A percentile compares a stretch with the other conserved stretches of the same genome.
Conservation (phyloP, 2,888 invertebrate genomes). For the Andrena bucephala region DNA sequence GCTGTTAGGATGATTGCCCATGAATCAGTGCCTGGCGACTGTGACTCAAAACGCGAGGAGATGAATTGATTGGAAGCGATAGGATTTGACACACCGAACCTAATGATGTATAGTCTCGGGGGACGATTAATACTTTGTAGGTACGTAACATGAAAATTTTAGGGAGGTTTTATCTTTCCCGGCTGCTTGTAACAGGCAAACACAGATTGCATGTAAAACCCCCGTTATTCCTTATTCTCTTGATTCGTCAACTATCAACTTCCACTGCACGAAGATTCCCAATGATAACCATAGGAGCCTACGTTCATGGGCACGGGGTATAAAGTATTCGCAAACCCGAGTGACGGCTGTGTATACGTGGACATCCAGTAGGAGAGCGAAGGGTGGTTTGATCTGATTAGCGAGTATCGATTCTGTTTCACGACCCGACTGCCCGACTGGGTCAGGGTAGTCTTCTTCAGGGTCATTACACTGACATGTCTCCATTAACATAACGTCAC, state of each 20-base stretch:
- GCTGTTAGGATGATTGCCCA: slow-evolving; percentile 39
- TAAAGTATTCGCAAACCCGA: slow-evolving; percentile 24
- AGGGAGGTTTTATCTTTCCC: too few species aligned
- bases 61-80: neutral
- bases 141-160: too few species aligned
- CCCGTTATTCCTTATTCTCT: too few species aligned
- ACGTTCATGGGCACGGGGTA: neutral
- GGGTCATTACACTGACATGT: slow-evolving; percentile 62
- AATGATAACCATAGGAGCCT: neutral
- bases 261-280: neutral
- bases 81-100: too few species aligned
- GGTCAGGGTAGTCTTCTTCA: slow-evolving; percentile 78
- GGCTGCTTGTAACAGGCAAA: too few species aligned
- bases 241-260: too few species aligned
- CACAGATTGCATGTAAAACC: too few species aligned
- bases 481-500: slow-evolving; percentile 48
- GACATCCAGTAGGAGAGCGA: slow-evolving; percentile 58
- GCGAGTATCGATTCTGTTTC: slow-evolving; percentile 81
- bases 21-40: neutral
- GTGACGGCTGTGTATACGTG: slow-evolving; percentile 43
- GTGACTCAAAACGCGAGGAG: neutral
- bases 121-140: too few species aligned
- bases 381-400: slow-evolving; percentile 82
- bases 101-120: too few species aligned
- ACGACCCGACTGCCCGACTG: slow-evolving; percentile 78